Evolutionary conservation across 64 coral and sea anemone genomes (phyloP).

Genomic region (Montipora sp.): DNA sequence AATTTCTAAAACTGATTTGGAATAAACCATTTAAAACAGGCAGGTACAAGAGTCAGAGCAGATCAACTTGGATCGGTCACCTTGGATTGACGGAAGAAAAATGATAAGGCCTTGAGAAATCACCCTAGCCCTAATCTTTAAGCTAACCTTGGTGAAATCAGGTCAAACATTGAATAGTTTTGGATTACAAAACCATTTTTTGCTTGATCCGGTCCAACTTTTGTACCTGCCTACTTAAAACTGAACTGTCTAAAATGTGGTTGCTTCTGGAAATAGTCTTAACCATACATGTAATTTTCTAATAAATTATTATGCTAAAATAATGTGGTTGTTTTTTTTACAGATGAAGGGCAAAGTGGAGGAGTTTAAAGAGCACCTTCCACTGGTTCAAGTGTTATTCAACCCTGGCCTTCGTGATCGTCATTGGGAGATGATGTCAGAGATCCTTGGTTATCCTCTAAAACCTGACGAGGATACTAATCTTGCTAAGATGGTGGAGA

Average conservation of each 20-base stretch:
- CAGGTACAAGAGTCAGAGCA: no score
- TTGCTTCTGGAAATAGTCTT: background rate
- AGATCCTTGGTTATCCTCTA: constrained; percentile 93
- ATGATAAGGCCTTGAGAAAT: no score
- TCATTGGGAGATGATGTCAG: constrained; percentile 95
- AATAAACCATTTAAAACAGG: no score
- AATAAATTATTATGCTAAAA: no score
- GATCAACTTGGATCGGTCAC: no score
- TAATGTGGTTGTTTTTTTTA: background rate
- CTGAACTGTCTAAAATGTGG: background rate
- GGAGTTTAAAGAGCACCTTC: constrained; percentile 96
- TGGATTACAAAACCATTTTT: no score
- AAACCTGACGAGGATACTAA: constrained; percentile 96
- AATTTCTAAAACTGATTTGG: background rate
- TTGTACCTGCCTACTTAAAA: background rate
- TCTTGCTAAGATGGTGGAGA: constrained; percentile 96
- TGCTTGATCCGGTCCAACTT: no score
- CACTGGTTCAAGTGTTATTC: constrained; percentile 92
- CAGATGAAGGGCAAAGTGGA: constrained; percentile 99
- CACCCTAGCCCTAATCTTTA: no score
- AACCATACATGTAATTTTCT: no score
- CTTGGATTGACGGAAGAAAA: no score
- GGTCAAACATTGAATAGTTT: no score
- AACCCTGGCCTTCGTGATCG: constrained; percentile 97
- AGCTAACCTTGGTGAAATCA: no score